Base-by-base conservation (phyloP, 2,888 invertebrate genomes). In the Spilarctia lutea region DNA sequence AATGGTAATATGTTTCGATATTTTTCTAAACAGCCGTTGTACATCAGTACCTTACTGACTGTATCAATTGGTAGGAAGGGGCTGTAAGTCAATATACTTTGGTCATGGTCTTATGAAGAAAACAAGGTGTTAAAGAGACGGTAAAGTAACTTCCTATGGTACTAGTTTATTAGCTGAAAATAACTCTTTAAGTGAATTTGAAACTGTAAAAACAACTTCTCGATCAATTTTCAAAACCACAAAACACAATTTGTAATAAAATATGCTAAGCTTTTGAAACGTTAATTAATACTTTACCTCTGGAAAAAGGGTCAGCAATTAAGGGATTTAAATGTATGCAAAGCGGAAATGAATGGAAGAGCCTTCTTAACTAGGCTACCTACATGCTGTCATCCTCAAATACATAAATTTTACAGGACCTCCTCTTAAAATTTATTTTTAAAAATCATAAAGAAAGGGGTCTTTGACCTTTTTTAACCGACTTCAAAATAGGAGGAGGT, bases 251-350 rank as follows among this genome's bases (percentile, higher is more conserved):
- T 65, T 65, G 52, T 70, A 66, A 71, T 52, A 77, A 77, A 78
- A 74, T 79, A 84, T 75, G 79, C 73, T 72, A 82, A 84, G 56
- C 68, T 66, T 65, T 67, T 75, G 45, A 75, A 83, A 76, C 74
- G 70, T 77, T 71, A 80, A 82, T 78, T 72, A 75, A 75, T 76
- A 71, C 73, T 63, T 69, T 74, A 69, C 42, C 56, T 77, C 76
- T 72, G 52, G 63, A 35, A 74, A 75, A 76, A 79, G 81, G 84
- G 82, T 81, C 81, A 79, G 74, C 74, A 79, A 79, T 74, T 80
- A 75, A 79, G 80, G 81, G 75, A 82, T 86, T 84, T 79, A 82
- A 86, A 85, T 85, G 70, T 81, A 84, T 85, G 79, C 83, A 84
- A 86, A 85, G 73, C 76, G 77, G 80, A 84, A 83, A 79, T 85